Conservation (phyloP, 2,797 vertebrate species). For the Pristis pectinata region DNA sequence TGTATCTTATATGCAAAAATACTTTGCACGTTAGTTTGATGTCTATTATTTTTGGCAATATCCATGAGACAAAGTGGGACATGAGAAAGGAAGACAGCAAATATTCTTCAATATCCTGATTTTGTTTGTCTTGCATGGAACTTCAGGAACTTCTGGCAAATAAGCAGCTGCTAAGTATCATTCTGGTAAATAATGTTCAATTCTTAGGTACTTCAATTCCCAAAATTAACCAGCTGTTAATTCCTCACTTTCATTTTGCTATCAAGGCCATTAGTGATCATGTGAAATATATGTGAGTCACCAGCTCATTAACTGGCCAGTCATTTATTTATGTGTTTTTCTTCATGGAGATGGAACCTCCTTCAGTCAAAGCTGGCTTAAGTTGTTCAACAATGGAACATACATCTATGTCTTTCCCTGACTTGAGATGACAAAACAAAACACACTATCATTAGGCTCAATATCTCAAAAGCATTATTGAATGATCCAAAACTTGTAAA, state of each 20-base stretch:
- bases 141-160: background rate
- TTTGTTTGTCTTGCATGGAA: too few relatives aligned
- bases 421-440: background rate
- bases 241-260: background rate
- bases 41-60: background rate
- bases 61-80: background rate
- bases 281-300: background rate
- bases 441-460: background rate
- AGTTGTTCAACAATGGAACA: background rate
- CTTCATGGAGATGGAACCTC: background rate
- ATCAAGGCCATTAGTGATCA: background rate
- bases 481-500: background rate
- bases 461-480: background rate
- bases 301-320: background rate
- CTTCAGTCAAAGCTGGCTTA: background rate
- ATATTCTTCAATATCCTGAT: background rate
- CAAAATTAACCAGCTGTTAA: background rate
- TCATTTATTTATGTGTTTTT: background rate
- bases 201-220: background rate
- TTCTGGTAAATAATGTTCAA: background rate
- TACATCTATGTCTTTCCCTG: background rate
- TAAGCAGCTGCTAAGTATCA: background rate
- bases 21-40: background rate
- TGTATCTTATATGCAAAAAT: background rate
- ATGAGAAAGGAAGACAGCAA: background rate